These are phyloP conservation scores for Stenodema calcarata DNA, from an alignment of 2,888 invertebrate genomes.

Conservation along the genomic window DNA sequence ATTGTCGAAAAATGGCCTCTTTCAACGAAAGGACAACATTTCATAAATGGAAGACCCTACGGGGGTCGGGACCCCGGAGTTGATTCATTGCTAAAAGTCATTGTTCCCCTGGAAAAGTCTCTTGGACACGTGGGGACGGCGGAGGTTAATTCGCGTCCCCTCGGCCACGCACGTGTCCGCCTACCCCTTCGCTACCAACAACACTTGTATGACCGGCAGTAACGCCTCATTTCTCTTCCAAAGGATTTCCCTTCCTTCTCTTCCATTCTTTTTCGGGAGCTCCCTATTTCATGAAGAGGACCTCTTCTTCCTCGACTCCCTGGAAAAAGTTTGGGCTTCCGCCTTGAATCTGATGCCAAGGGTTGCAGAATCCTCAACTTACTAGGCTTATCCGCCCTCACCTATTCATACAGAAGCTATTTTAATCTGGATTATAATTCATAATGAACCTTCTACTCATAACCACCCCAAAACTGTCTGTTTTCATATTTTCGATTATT, in stretches of 20 bases:
- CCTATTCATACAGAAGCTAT: background rate
- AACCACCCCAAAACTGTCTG: too few relatives aligned
- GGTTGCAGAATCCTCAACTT: background rate
- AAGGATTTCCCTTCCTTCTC: conserved; percentile 4
- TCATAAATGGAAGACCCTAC: conserved; percentile 19
- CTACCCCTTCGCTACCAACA: background rate
- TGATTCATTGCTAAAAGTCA: conserved; percentile 19
- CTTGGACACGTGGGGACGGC: background rate
- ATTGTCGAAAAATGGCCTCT: conserved; percentile 19
- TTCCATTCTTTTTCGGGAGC: background rate
- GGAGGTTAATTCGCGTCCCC: conserved; percentile 6
- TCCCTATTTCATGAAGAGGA: background rate
- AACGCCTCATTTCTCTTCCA: conserved; percentile 40
- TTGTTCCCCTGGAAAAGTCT: background rate
- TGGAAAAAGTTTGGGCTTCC: background rate
- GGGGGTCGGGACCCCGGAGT: background rate
- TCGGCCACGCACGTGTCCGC: conserved; percentile 9
- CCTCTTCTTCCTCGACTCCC: background rate
- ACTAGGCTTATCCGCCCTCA: background rate
- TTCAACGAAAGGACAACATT: conserved; percentile 15
- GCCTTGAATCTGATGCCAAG: background rate
- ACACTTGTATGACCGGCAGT: conserved; percentile 18
- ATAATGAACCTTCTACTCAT: too few relatives aligned
- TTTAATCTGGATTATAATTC: background rate
- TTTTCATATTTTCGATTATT: too few relatives aligned